phyloP scores from a whole-genome alignment of 2,797 vertebrate genomes.

The Hydrophis major region DNA sequence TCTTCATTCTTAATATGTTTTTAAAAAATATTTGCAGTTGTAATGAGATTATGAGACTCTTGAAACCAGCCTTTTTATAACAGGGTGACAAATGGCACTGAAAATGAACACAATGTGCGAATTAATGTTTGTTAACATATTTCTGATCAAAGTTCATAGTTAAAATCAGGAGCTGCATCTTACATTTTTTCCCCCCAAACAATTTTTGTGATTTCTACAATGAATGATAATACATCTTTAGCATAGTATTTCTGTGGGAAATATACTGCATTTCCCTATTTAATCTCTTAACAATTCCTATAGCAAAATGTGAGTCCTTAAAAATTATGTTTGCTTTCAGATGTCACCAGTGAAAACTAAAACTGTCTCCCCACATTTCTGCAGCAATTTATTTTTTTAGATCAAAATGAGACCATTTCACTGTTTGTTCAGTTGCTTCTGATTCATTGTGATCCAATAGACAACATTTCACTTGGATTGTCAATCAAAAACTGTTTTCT shows the following conservation, averaged over 20 bases:
- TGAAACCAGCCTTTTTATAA: neutral
- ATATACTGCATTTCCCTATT: neutral
- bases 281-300: neutral
- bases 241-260: neutral
- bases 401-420: neutral
- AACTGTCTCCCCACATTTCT: neutral
- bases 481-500: neutral
- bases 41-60: neutral
- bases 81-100: neutral
- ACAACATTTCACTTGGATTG: neutral
- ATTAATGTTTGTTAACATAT: neutral
- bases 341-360: neutral
- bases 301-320: neutral
- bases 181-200: neutral
- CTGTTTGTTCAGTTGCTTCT: neutral
- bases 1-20: slow-evolving; percentile 5
- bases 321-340: neutral
- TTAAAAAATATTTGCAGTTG: neutral
- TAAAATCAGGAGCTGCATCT: neutral
- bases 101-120: slow-evolving; percentile 2
- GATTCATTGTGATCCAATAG: neutral
- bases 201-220: neutral
- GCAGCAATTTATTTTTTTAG: neutral
- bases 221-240: neutral
- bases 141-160: neutral